phyloP scores from a whole-genome alignment of 2,797 vertebrate species.

The Oryzias sinensis region DNA sequence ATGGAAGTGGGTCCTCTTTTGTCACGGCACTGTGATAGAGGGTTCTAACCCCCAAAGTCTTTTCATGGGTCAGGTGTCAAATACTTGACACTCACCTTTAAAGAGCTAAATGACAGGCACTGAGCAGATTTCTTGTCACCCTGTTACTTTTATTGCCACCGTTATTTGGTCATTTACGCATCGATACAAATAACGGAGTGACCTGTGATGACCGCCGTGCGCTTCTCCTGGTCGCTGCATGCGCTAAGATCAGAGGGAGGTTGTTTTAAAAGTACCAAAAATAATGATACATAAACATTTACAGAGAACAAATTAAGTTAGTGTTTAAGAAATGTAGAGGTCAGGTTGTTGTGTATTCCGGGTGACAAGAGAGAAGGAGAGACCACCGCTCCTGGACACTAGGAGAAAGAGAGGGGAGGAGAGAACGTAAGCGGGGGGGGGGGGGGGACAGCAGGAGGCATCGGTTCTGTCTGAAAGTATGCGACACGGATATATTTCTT shows the following conservation, averaged over 20 bases:
- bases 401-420: conserved; percentile 21
- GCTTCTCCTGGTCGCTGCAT: conserved; percentile 15
- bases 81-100: conserved; percentile 69
- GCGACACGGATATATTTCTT: conserved; percentile 40
- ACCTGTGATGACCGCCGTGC: conserved; percentile 17
- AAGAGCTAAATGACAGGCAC: conserved; percentile 54
- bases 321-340: too few relatives aligned
- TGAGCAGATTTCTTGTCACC: conserved; percentile 35
- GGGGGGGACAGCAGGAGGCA: conserved; percentile 19
- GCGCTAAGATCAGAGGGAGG: conserved; percentile 6
- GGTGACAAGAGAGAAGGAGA: conserved; percentile 19
- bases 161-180: conserved; percentile 29
- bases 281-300: neutral
- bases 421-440: conserved; percentile 26
- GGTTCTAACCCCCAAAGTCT: neutral
- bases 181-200: conserved; percentile 19
- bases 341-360: conserved; percentile 1
- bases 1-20: conserved; percentile 4
- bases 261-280: conserved; percentile 11
- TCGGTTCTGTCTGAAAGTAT: conserved; percentile 23
- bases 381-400: conserved; percentile 20
- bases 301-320: conserved; percentile 10
- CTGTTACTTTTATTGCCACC: conserved; percentile 71
- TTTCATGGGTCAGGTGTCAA: conserved; percentile 72
- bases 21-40: conserved; percentile 27